These are phyloP conservation scores for Bombyx mandarina DNA, from an alignment of 1,140 invertebrate species.

Conservation along the genomic window DNA sequence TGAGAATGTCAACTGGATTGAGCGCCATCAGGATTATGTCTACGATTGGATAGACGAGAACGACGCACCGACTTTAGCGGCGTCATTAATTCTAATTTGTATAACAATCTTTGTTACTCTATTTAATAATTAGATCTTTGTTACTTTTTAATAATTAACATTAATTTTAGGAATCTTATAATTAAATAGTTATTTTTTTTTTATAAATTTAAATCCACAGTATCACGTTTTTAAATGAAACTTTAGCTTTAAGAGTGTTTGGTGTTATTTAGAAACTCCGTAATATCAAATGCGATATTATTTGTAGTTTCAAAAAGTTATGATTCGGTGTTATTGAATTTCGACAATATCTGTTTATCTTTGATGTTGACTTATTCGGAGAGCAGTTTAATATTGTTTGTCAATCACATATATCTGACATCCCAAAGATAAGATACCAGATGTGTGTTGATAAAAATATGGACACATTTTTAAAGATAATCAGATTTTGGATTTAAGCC, in stretches of 20 bases:
- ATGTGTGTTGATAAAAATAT: no score
- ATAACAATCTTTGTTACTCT: constrained; percentile 32
- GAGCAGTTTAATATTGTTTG: no score
- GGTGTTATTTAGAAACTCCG: constrained; percentile 17
- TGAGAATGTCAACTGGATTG: constrained; percentile 31
- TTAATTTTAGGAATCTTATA: not conserved
- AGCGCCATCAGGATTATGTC: constrained; percentile 18
- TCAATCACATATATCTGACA: no score
- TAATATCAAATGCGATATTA: constrained; percentile 29
- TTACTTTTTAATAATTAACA: not conserved
- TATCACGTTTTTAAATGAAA: constrained; percentile 10
- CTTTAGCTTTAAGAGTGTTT: not conserved
- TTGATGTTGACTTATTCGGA: not conserved
- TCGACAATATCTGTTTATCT: not conserved
- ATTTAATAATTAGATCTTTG: constrained; percentile 33
- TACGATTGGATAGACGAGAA: constrained; percentile 62
- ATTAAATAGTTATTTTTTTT: not conserved
- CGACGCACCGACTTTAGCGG: constrained; percentile 35
- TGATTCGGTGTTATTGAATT: not conserved
- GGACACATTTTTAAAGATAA: no score
- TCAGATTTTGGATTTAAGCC: no score
- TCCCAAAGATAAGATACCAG: no score
- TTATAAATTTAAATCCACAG: constrained; percentile 10
- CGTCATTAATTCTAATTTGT: constrained; percentile 32
- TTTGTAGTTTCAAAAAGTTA: constrained; percentile 21